phyloP scores from a whole-genome alignment of 64 coral and sea anemone species.

The Pocillopora verrucosa region DNA sequence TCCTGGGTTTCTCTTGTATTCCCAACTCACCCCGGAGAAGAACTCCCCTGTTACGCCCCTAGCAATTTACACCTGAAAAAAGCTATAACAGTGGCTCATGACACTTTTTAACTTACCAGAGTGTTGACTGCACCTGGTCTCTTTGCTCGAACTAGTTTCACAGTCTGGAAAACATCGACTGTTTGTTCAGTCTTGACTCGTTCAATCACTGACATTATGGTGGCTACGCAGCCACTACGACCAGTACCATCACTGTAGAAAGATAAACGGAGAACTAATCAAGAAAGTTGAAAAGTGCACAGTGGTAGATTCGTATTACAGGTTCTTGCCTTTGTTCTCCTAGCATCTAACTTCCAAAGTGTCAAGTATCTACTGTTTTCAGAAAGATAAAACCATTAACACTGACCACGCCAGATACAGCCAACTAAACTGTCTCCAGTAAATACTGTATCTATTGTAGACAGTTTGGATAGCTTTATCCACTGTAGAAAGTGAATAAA shows the following conservation, averaged over 20 bases:
- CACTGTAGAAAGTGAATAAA: too few species aligned
- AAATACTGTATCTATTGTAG: too few species aligned
- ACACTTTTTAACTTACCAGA: conserved; percentile 34
- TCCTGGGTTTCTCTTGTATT: too few species aligned
- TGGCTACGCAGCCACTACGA: conserved; percentile 54
- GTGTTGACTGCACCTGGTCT: conserved; percentile 57
- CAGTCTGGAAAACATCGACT: conserved; percentile 66
- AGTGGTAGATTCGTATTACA: too few species aligned
- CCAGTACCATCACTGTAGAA: conserved; percentile 58
- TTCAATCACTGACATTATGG: conserved; percentile 39
- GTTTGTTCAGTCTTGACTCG: conserved; percentile 55
- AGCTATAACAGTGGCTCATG: background rate
- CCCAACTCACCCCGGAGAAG: too few species aligned
- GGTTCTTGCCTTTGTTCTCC: background rate
- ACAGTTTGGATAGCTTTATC: too few species aligned
- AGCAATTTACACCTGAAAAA: background rate
- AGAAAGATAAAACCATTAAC: too few species aligned
- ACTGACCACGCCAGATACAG: too few species aligned
- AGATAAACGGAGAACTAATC: background rate
- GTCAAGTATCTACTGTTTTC: background rate
- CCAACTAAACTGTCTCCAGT: too few species aligned
- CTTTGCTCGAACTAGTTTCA: conserved; percentile 45
- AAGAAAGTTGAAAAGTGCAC: background rate
- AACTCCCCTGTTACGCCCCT: too few species aligned
- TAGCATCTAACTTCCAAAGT: background rate